phyloP scores from a whole-genome alignment of 2,797 vertebrate species.

The Euthynnus affinis region DNA sequence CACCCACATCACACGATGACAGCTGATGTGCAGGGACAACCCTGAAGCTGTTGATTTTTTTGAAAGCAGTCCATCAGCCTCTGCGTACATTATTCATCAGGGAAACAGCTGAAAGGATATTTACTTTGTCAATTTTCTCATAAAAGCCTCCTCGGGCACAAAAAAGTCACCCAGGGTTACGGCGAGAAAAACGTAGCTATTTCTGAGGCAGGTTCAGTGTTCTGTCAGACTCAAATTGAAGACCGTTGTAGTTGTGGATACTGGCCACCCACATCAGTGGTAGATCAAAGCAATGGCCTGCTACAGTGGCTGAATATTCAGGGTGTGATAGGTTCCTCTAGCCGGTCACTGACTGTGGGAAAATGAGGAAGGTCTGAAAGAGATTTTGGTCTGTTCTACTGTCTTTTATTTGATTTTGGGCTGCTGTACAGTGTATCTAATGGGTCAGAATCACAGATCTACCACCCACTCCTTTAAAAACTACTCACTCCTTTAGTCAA shows the following conservation, averaged over 20 bases:
- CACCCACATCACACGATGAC: constrained; percentile 78
- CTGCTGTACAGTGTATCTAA: constrained; percentile 50
- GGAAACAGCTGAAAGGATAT: constrained; percentile 74
- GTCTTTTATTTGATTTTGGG: constrained; percentile 44
- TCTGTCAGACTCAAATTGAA: constrained; percentile 57
- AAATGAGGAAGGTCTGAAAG: constrained; percentile 57
- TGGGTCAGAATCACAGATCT: constrained; percentile 56
- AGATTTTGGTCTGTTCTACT: constrained; percentile 49
- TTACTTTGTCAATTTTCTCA: constrained; percentile 78
- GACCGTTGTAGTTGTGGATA: constrained; percentile 60
- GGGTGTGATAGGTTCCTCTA: constrained; percentile 54
- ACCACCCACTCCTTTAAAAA: constrained; percentile 65
- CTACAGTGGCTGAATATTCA: constrained; percentile 75
- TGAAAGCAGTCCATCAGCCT: constrained; percentile 59
- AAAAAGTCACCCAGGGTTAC: constrained; percentile 70
- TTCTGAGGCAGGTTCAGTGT: constrained; percentile 56
- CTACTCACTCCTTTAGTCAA: constrained; percentile 32
- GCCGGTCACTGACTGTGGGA: constrained; percentile 64
- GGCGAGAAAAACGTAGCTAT: constrained; percentile 58
- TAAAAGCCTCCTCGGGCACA: constrained; percentile 64
- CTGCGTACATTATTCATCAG: constrained; percentile 79
- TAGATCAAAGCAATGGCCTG: constrained; percentile 67
- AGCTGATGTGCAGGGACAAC: constrained; percentile 78
- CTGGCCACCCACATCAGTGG: constrained; percentile 74
- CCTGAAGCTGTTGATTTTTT: constrained; percentile 72